Conservation (phyloP, 2,888 invertebrate genomes). For the Linnaemya vulpina region DNA sequence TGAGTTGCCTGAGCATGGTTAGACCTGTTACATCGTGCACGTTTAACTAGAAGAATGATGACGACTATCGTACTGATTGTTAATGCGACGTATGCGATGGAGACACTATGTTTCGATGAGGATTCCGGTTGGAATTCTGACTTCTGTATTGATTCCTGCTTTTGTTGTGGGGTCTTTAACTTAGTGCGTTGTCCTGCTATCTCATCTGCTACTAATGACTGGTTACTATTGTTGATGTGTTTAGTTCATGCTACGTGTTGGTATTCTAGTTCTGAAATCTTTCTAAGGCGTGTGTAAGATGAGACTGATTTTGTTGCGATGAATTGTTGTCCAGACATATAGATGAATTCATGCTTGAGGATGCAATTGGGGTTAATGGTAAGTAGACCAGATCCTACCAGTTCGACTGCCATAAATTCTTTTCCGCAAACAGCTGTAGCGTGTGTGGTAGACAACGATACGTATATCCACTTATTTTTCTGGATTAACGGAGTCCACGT, state of each 20-base stretch:
- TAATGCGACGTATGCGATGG: background rate
- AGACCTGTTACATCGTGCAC: background rate
- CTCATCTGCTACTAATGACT: no score
- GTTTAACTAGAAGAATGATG: background rate
- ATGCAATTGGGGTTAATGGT: background rate
- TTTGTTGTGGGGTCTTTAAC: no score
- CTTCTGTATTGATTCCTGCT: background rate
- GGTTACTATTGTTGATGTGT: no score
- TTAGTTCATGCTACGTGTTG: no score
- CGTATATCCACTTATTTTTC: constrained; percentile 5
- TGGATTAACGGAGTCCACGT: background rate
- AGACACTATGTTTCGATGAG: background rate
- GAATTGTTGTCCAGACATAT: constrained; percentile 4
- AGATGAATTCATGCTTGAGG: background rate
- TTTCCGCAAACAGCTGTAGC: constrained; percentile 13
- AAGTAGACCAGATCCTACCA: background rate
- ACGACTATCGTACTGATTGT: background rate
- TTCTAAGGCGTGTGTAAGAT: background rate
- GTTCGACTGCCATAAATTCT: background rate
- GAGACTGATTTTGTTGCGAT: background rate
- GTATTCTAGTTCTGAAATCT: no score
- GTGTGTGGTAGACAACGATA: background rate
- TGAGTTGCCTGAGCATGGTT: background rate
- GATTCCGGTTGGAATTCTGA: background rate
- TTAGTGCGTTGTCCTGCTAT: no score